Percentiles rank a stretch among this genome's conserved stretches.
phyloP scores from a whole-genome alignment of 1,140 invertebrate genomes.

The Planococcus citri region DNA sequence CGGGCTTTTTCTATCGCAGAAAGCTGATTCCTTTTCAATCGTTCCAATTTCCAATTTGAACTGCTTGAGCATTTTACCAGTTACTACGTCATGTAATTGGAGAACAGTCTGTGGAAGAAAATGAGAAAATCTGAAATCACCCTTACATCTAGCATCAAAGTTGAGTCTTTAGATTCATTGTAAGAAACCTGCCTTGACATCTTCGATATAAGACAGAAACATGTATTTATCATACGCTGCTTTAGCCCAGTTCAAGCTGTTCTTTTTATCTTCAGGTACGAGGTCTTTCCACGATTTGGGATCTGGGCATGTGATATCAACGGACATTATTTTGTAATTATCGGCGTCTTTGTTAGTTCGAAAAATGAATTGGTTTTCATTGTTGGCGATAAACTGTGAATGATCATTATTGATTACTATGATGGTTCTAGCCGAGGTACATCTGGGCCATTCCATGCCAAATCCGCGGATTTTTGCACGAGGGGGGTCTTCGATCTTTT shows the following conservation, averaged over 20 bases:
- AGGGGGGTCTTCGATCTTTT: no score
- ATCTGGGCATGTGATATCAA: slow-evolving; percentile 38
- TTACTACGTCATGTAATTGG: slow-evolving; percentile 62
- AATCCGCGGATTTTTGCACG: no score
- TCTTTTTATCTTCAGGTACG: slow-evolving; percentile 67
- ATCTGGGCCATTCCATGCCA: no score
- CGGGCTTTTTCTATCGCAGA: slow-evolving; percentile 67
- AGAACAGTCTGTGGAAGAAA: slow-evolving; percentile 66
- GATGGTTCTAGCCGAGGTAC: no score
- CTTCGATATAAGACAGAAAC: slow-evolving; percentile 80
- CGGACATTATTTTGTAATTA: slow-evolving; percentile 74
- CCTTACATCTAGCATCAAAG: no score
- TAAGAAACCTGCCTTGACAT: no score
- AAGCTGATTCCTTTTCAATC: slow-evolving; percentile 67
- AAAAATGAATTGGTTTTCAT: slow-evolving; percentile 69
- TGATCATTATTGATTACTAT: slow-evolving; percentile 22
- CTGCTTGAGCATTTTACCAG: slow-evolving; percentile 54
- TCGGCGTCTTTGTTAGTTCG: slow-evolving; percentile 88
- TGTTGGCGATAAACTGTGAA: slow-evolving; percentile 80
- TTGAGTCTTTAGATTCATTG: no score
- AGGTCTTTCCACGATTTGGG: slow-evolving; percentile 72
- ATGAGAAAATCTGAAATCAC: no score
- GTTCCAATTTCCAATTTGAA: slow-evolving; percentile 78
- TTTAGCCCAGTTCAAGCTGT: slow-evolving; percentile 79
- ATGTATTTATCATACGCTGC: slow-evolving; percentile 76